Conservation (phyloP, 2,113 vertebrate species). For the Hystrix brachyura region DNA sequence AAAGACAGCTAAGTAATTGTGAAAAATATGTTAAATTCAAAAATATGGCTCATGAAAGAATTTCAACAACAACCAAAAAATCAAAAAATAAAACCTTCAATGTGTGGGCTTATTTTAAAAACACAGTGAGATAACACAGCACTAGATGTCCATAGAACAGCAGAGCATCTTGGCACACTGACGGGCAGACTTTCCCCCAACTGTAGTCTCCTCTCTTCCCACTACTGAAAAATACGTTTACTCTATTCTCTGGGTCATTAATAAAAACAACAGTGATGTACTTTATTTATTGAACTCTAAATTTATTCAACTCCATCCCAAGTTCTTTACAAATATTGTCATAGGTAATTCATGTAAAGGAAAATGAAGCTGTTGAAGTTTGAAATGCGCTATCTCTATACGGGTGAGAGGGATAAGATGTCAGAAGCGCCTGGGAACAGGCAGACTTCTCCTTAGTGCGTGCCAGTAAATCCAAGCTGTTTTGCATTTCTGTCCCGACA, state of each 20-base stretch:
- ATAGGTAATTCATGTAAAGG: background rate
- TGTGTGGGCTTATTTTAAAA: background rate
- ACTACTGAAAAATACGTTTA: background rate
- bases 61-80: background rate
- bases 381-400: background rate
- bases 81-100: background rate
- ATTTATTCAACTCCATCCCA: background rate
- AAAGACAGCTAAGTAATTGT: background rate
- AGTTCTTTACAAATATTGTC: background rate
- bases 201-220: too few species aligned
- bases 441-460: background rate
- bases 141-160: background rate
- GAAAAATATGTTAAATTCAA: background rate
- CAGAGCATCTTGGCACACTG: background rate
- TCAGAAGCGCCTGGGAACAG: background rate
- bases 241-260: background rate
- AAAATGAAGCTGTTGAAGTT: background rate
- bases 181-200: too few species aligned
- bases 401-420: background rate
- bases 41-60: background rate
- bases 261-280: background rate
- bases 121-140: too few species aligned
- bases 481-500: background rate
- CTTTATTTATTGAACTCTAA: background rate
- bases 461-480: background rate